Base-by-base conservation (phyloP, 2,888 invertebrate genomes). In the Theretra japonica region DNA sequence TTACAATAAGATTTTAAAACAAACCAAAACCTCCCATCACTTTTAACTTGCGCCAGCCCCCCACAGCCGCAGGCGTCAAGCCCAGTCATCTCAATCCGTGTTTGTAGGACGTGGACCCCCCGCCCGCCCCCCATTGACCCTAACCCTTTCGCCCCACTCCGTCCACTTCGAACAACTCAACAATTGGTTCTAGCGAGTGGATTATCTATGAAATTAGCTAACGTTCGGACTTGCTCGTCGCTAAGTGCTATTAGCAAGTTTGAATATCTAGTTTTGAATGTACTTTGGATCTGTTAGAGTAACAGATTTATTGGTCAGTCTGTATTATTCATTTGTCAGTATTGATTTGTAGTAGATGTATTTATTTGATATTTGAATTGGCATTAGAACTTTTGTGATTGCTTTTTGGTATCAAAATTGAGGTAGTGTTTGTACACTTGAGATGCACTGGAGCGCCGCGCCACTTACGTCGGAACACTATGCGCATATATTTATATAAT, bases 1-100 rank as follows among this genome's bases (percentile, higher is more conserved):
- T 6, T 5, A 2, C 25, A 68, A 4, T 8, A 23, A n/a, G 3
- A 50, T 3, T n/a, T n/a, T n/a, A n/a, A n/a, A 3, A 21, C 60
- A 28, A 60, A 62, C 6, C 23, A n/a, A 30, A 70, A 57, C 53
- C 72, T 53, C 70, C 17, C 15, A 28, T 72, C 72, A 72, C 77
- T 74, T 53, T 8, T 74, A 68, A 60, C 80, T 84, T 81, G 74
- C n/a, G 68, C 81, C 81, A 73, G 41, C 33, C 59, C 33, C 73
- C 62, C 69, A 62, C 71, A 80, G 83, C 86, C 83, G 81, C 88
- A 83, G 84, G 86, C 88, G 86, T 86, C 88, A 83, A 82, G 83
- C 83, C 82, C 86, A 87, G 88, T 83, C 89, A 86, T 87, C 87
- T 87, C 87, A 86, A 87, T 86, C 86, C 85, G 83, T 88, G 88